Evolutionary conservation across 2,113 vertebrate genomes (phyloP).

Genomic region (Nanorana parkeri): DNA sequence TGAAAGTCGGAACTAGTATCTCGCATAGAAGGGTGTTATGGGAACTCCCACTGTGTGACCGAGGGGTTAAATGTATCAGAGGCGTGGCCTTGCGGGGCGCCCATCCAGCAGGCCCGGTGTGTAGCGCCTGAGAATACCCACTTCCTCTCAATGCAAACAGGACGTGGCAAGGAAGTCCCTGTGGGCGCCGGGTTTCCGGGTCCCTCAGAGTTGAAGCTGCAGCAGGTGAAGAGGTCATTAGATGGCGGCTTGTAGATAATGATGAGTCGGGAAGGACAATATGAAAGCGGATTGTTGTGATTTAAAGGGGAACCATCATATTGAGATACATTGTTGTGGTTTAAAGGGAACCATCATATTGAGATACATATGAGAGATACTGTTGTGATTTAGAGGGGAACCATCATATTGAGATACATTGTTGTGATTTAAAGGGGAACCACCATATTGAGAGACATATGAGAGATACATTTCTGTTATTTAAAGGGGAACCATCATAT

Average conservation of each 20-base stretch:
- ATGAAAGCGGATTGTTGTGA: background rate
- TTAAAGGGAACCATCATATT: no score
- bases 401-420: no score
- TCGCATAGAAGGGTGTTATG: background rate
- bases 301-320: no score
- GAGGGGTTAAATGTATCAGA: background rate
- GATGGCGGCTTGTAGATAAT: background rate
- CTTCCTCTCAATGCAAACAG: constrained; percentile 48
- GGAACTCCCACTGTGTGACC: background rate
- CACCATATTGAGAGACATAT: no score
- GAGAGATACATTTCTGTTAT: no score
- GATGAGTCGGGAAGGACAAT: background rate
- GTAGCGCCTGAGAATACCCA: background rate
- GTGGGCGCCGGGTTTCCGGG: constrained; percentile 14
- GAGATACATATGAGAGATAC: no score
- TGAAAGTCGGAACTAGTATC: no score
- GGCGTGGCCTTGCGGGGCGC: background rate
- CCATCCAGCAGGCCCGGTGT: background rate
- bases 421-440: no score
- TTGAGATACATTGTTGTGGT: no score
- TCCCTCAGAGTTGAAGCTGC: background rate
- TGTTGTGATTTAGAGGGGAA: no score
- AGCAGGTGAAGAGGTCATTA: constrained; percentile 7
- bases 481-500: no score
- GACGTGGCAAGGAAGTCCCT: constrained; percentile 23